Base-by-base conservation (phyloP, 2,113 vertebrate genomes). In the Tenrec ecaudatus region DNA sequence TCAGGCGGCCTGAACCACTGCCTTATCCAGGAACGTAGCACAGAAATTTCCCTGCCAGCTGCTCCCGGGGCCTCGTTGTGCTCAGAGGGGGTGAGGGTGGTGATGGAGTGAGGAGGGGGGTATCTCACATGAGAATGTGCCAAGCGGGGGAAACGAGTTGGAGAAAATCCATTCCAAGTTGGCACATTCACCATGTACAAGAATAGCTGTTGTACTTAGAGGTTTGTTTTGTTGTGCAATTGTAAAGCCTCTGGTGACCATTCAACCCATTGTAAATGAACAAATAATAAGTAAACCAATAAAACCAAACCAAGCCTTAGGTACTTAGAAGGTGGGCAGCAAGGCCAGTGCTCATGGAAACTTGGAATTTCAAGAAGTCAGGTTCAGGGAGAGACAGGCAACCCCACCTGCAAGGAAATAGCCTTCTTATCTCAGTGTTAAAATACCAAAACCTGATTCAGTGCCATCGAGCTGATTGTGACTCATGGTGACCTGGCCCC, bases 311-410 rank as follows among this genome's bases (percentile, higher is more conserved):
- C 12, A 57, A 43, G 9, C 12, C 69, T 57, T 80, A 89, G 94
- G 78, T 93, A 92, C 90, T 95, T 93, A 93, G 77, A 84, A 69
- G 17, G n/a, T 57, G 47, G 69, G 75, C 85, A 91, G 77, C 82
- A 86, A 92, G 84, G 69, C 77, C 33, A 89, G 12, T 84, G 43
- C 62, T 62, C 58, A 82, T 73, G 58, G 62, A 84, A 86, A 92
- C 29, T 68, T 71, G 58, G 64, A 40, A 47, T 89, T 80, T 64
- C 47, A 15, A 92, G 68, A 92, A 94, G 91, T 94, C 11, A 57
- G 57, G 5, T 62, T 92, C 14, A 58, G 58, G 64, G 36, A 71
- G 83, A 78, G 29, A n/a, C 73, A 82, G 62, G 33, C 6, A n/a
- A 71, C 11, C 6, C 16, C n/a, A 83, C 29, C 11, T 25, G 31